Conservation (phyloP, 2,888 invertebrate genomes). For the Gastrophysa polygoni region DNA sequence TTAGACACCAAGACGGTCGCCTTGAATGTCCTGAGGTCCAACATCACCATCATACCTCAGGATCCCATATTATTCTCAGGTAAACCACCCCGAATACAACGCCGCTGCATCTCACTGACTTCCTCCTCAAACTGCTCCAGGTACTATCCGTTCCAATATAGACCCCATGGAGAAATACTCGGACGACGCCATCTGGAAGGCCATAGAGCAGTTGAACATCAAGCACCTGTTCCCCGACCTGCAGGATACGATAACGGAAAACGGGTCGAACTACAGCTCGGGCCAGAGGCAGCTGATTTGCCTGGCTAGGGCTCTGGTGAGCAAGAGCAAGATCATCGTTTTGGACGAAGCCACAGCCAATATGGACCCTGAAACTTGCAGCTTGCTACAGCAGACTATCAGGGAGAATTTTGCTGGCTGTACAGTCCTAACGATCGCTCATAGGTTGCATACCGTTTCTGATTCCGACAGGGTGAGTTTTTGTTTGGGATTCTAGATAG, state of each 20-base stretch:
- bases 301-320: slow-evolving; percentile 66
- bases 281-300: slow-evolving; percentile 72
- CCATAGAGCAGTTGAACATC: slow-evolving; percentile 81
- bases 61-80: slow-evolving; percentile 77
- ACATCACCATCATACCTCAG: slow-evolving; percentile 84
- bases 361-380: slow-evolving; percentile 79
- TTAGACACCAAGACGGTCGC: slow-evolving; percentile 72
- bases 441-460: slow-evolving; percentile 83
- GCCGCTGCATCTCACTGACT: too few species aligned
- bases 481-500: too few species aligned
- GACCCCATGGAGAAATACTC: slow-evolving; percentile 85
- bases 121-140: slow-evolving; percentile 49
- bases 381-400: slow-evolving; percentile 76
- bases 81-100: neutral
- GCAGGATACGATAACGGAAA: slow-evolving; percentile 74
- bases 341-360: slow-evolving; percentile 80
- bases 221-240: slow-evolving; percentile 68
- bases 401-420: slow-evolving; percentile 74
- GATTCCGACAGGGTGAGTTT: slow-evolving; percentile 71
- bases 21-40: slow-evolving; percentile 74
- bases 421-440: slow-evolving; percentile 84
- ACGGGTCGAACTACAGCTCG: slow-evolving; percentile 57
- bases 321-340: slow-evolving; percentile 56
- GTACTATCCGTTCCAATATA: slow-evolving; percentile 84
- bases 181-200: slow-evolving; percentile 81